Percentiles rank a stretch among this genome's conserved stretches.
Evolutionary conservation across 1,140 invertebrate species (phyloP).

Genomic region (Drosophila nikananu): DNA sequence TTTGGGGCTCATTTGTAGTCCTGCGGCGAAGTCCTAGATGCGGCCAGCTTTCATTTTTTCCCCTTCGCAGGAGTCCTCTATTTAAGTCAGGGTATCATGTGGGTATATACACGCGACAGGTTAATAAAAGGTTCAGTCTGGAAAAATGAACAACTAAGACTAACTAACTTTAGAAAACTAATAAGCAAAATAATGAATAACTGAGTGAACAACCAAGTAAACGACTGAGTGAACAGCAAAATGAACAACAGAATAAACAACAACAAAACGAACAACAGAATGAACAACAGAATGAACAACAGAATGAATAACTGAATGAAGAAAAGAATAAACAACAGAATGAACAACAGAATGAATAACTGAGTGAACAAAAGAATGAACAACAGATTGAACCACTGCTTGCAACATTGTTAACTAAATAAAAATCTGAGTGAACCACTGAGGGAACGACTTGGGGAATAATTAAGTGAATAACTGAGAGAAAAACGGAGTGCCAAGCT

Average conservation of each 20-base stretch:
- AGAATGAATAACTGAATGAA: background rate
- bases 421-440: too few species aligned
- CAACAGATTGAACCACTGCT: background rate
- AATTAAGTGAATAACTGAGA: too few species aligned
- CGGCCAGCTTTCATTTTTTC: constrained; percentile 9
- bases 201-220: too few species aligned
- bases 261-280: background rate
- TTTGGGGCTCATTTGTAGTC: constrained; percentile 44
- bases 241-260: background rate
- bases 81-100: background rate
- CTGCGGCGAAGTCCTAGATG: constrained; percentile 17
- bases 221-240: background rate
- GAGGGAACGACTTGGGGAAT: too few species aligned
- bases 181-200: background rate
- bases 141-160: background rate
- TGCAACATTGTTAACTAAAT: too few species aligned
- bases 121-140: too few species aligned
- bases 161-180: too few species aligned
- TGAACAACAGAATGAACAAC: background rate
- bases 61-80: constrained; percentile 3
- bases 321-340: background rate
- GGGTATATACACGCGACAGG: background rate
- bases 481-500: too few species aligned
- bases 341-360: background rate
- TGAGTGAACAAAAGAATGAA: background rate